Conservation (phyloP, 1,140 invertebrate genomes). For the Anastrepha obliqua region DNA sequence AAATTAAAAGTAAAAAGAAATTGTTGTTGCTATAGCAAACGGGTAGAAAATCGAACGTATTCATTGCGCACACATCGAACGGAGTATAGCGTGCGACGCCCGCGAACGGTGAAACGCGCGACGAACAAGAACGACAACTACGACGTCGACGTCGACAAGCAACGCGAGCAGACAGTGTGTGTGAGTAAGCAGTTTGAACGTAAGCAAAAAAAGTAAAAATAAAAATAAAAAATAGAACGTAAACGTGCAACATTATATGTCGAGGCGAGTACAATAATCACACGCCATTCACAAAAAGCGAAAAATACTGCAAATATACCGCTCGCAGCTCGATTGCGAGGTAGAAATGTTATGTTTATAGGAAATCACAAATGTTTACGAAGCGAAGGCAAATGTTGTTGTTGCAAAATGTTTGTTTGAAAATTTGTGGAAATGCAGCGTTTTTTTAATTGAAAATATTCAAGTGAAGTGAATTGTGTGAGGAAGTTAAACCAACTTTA, state of each 20-base stretch:
- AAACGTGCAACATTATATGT: background rate
- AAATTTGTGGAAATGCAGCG: too few relatives aligned
- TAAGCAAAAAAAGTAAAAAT: background rate
- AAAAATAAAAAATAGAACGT: constrained; percentile 11
- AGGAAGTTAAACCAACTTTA: background rate
- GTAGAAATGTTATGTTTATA: background rate
- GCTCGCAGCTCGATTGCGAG: background rate
- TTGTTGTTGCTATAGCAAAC: constrained; percentile 3
- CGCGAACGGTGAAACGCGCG: constrained; percentile 15
- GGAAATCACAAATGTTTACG: background rate
- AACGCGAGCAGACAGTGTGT: background rate
- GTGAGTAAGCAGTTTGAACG: background rate
- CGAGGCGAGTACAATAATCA: background rate
- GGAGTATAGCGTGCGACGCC: background rate
- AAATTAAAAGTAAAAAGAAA: background rate
- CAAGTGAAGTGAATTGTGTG: too few relatives aligned
- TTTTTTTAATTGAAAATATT: too few relatives aligned
- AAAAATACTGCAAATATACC: background rate
- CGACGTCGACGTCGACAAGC: background rate
- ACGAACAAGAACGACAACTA: constrained; percentile 15
- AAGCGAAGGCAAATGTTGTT: background rate
- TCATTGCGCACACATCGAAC: background rate
- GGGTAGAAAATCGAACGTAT: background rate
- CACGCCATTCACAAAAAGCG: constrained; percentile 26
- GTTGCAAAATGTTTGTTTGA: background rate